Percentiles rank a stretch among this genome's conserved stretches.
These are phyloP conservation scores for Maconellicoccus hirsutus DNA, from an alignment of 1,140 invertebrate species.

Conservation along the genomic window DNA sequence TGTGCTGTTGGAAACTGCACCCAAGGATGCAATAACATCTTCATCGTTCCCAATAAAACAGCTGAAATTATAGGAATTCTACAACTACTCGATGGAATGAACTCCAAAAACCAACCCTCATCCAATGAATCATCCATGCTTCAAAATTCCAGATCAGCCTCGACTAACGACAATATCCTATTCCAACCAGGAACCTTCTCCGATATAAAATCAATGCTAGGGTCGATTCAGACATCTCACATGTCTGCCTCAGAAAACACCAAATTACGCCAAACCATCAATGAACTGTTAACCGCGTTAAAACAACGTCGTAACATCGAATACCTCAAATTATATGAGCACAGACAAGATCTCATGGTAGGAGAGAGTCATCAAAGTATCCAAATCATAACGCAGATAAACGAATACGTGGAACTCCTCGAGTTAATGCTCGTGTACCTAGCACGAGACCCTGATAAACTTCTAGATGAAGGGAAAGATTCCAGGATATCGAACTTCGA, in stretches of 20 bases:
- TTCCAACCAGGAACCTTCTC: no score
- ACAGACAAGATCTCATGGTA: not conserved
- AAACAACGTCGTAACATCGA: not conserved
- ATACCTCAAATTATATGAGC: not conserved
- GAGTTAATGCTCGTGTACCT: not conserved
- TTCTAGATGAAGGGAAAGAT: not conserved
- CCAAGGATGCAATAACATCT: not conserved
- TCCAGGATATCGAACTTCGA: not conserved
- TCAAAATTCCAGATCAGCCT: not conserved
- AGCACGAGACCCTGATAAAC: not conserved
- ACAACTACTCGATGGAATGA: not conserved
- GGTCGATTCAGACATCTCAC: not conserved
- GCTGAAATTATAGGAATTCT: not conserved
- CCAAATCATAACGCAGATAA: not conserved
- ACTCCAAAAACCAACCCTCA: not conserved
- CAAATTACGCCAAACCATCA: not conserved
- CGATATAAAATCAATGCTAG: not conserved
- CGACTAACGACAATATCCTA: not conserved
- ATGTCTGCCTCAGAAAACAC: not conserved
- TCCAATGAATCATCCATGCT: not conserved
- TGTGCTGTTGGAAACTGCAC: not conserved
- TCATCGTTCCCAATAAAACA: not conserved
- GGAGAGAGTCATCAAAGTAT: not conserved
- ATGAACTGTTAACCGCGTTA: not conserved
- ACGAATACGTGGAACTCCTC: not conserved